Evolutionary conservation across 2,113 vertebrate genomes (phyloP), one percentile per base, ranked within the genome.

Genomic region (Alectura lathami): DNA sequence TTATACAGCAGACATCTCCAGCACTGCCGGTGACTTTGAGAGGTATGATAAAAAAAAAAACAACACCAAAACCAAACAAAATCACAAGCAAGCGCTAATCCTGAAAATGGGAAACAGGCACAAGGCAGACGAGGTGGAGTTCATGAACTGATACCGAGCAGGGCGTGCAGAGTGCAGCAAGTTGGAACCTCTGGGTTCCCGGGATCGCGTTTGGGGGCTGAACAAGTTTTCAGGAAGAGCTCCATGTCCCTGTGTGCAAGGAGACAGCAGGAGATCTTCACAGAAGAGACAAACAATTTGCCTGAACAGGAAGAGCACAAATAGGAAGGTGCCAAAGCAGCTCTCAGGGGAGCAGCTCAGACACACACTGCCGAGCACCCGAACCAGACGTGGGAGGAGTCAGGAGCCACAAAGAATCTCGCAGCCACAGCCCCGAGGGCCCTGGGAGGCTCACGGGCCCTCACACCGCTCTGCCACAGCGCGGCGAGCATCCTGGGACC

Each of bases 141-240:
- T 18, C 0, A 24, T 2, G 5, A 73, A 17, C 0, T 17, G n/a
- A 53, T 13, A 23, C 8, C 17, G 56, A 83, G 34, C 10, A 8
- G 8, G 18, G 24, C 3, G 32, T 11, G 30, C 13, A 1, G 57
- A 11, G 34, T 26, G 1, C 2, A 47, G 70, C 62, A 30, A 54
- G 26, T 26, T 8, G 11, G 3, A 14, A 13, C 0, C 34, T 6
- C 0, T 0, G 57, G 11, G 40, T 12, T 45, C 34, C 47, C 0
- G 20, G 62, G 62, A 62, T 20, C 26, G 43, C 50, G 48, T 9
- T 1, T 20, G 1, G 23, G 24, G 57, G 3, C 15, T 51, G 57
- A 20, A 32, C 24, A 68, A 59, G 40, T 10, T 59, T 8, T 23
- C 5, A 20, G 30, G 82, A 59, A 34, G 43, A 80, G 43, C 36